Conservation (phyloP, 2,797 vertebrate species). For the Eptatretus atami region DNA sequence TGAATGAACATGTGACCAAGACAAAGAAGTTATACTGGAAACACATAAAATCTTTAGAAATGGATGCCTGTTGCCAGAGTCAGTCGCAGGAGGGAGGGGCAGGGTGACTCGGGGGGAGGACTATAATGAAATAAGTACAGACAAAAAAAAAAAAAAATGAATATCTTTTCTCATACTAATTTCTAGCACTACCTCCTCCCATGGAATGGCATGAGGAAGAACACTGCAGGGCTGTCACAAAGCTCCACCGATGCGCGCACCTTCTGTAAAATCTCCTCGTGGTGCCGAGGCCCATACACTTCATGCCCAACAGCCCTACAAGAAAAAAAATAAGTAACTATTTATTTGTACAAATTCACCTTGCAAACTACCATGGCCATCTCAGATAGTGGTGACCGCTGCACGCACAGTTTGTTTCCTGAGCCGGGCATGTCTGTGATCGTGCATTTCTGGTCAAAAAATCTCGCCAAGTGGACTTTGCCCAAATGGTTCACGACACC, state of each 20-base stretch:
- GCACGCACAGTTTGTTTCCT: constrained; percentile 74
- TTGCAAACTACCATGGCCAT: constrained; percentile 10
- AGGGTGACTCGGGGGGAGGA: constrained; percentile 6
- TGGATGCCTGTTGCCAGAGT: background rate
- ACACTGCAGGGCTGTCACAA: constrained; percentile 70
- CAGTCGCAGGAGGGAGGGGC: background rate
- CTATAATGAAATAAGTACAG: too few relatives aligned
- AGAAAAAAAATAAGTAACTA: background rate
- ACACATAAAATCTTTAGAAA: background rate
- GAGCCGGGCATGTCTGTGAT: constrained; percentile 86
- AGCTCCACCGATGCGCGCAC: constrained; percentile 47
- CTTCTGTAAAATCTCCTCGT: constrained; percentile 43
- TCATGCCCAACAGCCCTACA: constrained; percentile 59
- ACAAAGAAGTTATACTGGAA: background rate
- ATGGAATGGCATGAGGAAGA: constrained; percentile 84
- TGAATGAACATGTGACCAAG: too few relatives aligned
- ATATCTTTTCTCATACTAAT: constrained; percentile 1
- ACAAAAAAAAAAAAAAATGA: too few relatives aligned
- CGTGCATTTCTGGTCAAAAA: constrained; percentile 62
- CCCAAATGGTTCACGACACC: constrained; percentile 60
- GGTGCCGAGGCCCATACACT: constrained; percentile 33
- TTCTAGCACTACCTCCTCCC: constrained; percentile 51
- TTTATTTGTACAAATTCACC: too few relatives aligned
- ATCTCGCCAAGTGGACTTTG: constrained; percentile 54
- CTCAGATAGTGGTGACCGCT: constrained; percentile 5